Base-by-base conservation (phyloP, 1,140 invertebrate genomes). In the Papilio helenus region DNA sequence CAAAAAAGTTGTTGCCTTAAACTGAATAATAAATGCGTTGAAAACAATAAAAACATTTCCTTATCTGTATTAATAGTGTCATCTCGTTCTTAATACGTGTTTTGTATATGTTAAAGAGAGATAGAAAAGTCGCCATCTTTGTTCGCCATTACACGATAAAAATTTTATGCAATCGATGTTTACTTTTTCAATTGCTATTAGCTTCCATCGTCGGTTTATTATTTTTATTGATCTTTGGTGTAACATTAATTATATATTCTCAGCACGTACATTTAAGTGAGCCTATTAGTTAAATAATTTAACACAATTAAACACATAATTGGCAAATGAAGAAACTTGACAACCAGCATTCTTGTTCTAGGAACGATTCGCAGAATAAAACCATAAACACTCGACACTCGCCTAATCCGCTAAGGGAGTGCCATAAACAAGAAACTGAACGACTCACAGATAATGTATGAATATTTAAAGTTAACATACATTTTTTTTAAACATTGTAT, bases 261-360 rank as follows among this genome's bases (percentile, higher is more conserved):
- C 76, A 39, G 76, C 76, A 65, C 55, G 76, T 77, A 34, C 51
- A 65, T 7, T 58, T 77, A 65, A 77, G 4, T 42, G 39, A n/a
- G 9, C 55, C 76, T 77, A 77, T 77, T 77, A 77, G 76, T n/a
- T 76, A 77, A 77, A 77, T 77, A 65, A 77, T 77, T 77, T 77
- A 77, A 77, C 55, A 77, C 76, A 65, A 77, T 77, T 77, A 77
- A 77, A 42, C 34, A 61, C 29, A 14, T 76, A 76, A 76, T 76
- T 76, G 51, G 74, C 39, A 23, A 76, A 58, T 39, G 51, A 76
- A 76, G 49, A 58, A 72, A 76, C 51, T 76, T 39, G 74, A 34
- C 55, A 39, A 46, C 2, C 29, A 3, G 34, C 34, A 34, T 34
- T 34, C 34, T 34, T 34, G 34, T 34, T 34, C 34, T 34, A 34